Percentiles rank a stretch among this genome's conserved stretches.
These are phyloP conservation scores for Heliconius congener DNA, from an alignment of 1,140 invertebrate species.

Conservation along the genomic window DNA sequence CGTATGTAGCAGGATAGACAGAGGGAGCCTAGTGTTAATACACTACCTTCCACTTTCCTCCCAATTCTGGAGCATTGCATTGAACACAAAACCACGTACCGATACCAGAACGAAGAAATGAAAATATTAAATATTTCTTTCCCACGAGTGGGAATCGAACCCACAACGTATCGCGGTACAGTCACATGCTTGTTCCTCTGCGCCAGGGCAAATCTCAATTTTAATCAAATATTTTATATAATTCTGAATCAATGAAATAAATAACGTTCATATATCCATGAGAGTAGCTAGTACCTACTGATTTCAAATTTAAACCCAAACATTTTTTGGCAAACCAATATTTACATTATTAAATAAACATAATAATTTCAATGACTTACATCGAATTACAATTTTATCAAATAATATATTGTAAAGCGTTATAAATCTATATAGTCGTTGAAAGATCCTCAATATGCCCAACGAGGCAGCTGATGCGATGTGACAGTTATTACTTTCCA, in stretches of 20 bases:
- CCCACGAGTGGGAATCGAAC: too few species aligned
- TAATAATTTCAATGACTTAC: neutral
- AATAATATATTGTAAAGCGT: neutral
- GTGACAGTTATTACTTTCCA: conserved; percentile 71
- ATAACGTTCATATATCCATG: too few species aligned
- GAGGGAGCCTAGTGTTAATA: too few species aligned
- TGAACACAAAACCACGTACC: too few species aligned
- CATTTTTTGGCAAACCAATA: neutral
- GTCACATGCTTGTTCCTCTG: too few species aligned
- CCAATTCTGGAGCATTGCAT: too few species aligned
- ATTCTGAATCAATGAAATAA: neutral
- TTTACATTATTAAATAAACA: neutral
- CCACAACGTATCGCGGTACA: too few species aligned
- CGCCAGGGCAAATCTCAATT: neutral
- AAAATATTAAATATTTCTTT: too few species aligned
- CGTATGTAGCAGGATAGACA: too few species aligned
- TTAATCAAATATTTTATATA: conserved; percentile 2
- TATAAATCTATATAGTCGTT: neutral
- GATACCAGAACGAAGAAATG: too few species aligned
- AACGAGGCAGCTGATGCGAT: conserved; percentile 67
- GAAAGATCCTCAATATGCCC: conserved; percentile 55
- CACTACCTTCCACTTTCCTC: too few species aligned
- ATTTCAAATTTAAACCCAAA: neutral
- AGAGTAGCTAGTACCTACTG: too few species aligned
- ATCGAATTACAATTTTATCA: neutral